Evolutionary conservation across 2,113 vertebrate genomes (phyloP).

Genomic region (Tursiops truncatus): DNA sequence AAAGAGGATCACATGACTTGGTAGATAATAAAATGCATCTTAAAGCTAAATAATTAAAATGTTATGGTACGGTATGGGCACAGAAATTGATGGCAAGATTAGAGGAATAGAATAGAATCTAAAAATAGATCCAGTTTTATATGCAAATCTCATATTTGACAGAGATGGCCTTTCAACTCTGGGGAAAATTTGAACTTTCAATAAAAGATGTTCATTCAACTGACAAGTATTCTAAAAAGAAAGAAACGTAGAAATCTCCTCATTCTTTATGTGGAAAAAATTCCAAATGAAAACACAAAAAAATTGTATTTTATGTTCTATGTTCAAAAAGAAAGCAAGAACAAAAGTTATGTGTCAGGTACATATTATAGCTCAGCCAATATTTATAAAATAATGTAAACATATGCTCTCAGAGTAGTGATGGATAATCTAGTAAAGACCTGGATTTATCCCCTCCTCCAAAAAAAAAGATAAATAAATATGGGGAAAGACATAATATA

Average conservation of each 20-base stretch:
- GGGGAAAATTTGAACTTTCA: neutral
- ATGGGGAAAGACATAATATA: neutral
- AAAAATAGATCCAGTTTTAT: neutral
- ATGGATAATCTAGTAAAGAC: neutral
- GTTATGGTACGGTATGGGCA: fast-evolving
- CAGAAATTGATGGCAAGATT: fast-evolving
- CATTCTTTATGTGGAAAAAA: neutral
- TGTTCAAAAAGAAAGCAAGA: neutral
- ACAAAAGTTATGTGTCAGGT: neutral
- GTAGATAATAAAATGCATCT: neutral
- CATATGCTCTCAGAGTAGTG: neutral
- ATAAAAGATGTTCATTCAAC: neutral
- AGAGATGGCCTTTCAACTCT: neutral
- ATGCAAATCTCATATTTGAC: neutral
- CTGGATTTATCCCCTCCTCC: neutral
- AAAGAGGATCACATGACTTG: neutral
- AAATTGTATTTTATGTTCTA: neutral
- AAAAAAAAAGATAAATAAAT: neutral
- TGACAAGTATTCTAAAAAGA: neutral
- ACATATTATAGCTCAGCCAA: neutral
- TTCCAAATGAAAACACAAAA: neutral
- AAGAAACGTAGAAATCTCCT: neutral
- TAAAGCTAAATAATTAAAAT: neutral
- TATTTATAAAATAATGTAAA: neutral
- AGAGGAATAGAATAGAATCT: neutral